Evolutionary conservation across 2,113 vertebrate genomes (phyloP), one percentile per base, ranked within the genome.

Genomic region (Sciurus niger): DNA sequence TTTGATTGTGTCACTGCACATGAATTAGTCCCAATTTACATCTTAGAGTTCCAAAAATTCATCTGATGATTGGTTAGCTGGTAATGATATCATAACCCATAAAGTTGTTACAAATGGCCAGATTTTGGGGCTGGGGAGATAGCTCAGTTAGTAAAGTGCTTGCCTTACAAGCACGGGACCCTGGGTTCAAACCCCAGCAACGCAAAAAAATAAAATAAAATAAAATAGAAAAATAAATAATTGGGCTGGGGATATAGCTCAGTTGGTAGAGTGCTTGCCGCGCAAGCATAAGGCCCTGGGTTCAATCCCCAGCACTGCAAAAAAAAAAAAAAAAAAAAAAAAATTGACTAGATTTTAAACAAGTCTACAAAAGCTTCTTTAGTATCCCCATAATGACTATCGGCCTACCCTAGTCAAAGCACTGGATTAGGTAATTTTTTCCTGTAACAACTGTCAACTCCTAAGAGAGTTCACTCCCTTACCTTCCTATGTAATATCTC

Each of bases 21-120:
- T 76, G 78, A 67, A 20, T 72, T 30, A 73, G 20, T 8, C 65
- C n/a, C 32, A 73, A 86, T 24, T 79, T 90, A 86, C 20, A 85
- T 60, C 37, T 48, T 46, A 73, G 58, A 79, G 65, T 40, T 93
- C 82, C 65, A 84, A 93, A 95, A 89, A 18, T 95, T 79, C 24
- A 96, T 32, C 28, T 86, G 24, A 60, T 84, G 25, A 43, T 34
- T 65, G 34, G 25, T 67, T 78, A 83, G 63, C 88, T 87, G 89
- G 40, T 80, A 92, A 95, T 63, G 18, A 92, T 43, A 40, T 70
- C 53, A 76, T 79, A 30, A 86, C 46, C 40, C 67, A 79, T 53
- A 95, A 89, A 89, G 90, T 25, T 40, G 40, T 86, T 82, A 37
- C 32, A 70, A 89, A 78, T 46, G 20, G 34, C 48, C 63, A 58